Evolutionary conservation across 2,113 vertebrate species (phyloP), one percentile per base, ranked within the genome.

Genomic region (Charadrius vociferus): DNA sequence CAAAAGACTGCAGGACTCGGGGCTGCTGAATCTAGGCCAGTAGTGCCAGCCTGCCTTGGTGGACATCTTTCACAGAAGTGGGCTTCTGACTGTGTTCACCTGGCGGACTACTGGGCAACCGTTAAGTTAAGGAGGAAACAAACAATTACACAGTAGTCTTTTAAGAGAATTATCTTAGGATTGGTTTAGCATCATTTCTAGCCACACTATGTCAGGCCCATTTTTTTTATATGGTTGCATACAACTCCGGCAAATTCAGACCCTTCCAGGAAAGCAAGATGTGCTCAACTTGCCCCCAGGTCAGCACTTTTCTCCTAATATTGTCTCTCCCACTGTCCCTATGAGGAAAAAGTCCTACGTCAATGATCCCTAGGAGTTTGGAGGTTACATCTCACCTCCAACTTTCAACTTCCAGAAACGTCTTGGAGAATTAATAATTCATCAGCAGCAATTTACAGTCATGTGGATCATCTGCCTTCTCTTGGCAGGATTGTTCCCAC

Each of bases 351-450:
- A 80, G 13, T 59, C n/a, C 15, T 81, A 61, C 55, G 86, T 91
- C 74, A 75, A 5, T 23, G 6, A 77, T 26, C 11, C 8, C 9
- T 86, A 26, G 29, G 18, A 43, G 23, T 81, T 81, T 66, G 53
- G 32, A 81, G 17, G 50, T 86, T 86, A 45, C 21, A 24, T n/a
- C 34, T 81, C 7, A 41, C 43, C 41, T 83, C 36, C 67, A 94
- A 2, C 37, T 80, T 88, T 56, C 37, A 67, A 30, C 30, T 80
- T 71, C 62, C 37, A 61, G 75, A 80, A 91, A 32, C 17, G 32
- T 83, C 23, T 52, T 72, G n/a, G 39, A 61, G 22, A 77, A 86
- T 61, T 56, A 88, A 82, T 58, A 85, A 61, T 82, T 88, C n/a
- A 79, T 1, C 52, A 75, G 7, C 50, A 66, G 24, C 58, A 82